Evolutionary conservation across 1,140 invertebrate species (phyloP), one percentile per base, ranked within the genome.

Genomic region (Ceratina calcarata): DNA sequence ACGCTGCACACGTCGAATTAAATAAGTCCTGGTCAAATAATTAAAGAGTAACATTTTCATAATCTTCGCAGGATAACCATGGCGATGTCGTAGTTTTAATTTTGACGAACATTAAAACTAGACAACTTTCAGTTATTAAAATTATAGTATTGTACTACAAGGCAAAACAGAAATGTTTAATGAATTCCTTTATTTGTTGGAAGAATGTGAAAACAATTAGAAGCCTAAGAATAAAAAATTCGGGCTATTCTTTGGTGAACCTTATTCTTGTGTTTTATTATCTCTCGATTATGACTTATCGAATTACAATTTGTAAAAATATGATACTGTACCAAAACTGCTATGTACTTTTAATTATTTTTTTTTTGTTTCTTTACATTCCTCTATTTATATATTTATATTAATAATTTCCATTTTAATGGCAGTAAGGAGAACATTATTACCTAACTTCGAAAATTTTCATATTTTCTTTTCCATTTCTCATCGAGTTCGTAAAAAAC

Each of bases 301-400:
- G 73, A 85, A 88, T 78, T 91, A 92, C 89, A 91, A 87, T 89
- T 91, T 92, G 89, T 91, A 92, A 91, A 92, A 91, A 92, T 92
- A 92, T 87, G 83, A 91, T 90, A 91, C 88, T 87, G 90, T 92
- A 91, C 88, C 87, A 91, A 91, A 90, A 90, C 88, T 90, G 89
- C 83, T 88, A 91, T 91, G 81, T 91, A 88, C 86, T 81, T 53
- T 82, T 61, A 75, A 65, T 51, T 62, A 24, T 61, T 65, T 64
- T 64, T 20, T 64, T 60, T 79, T 32, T 70, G 37, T 88, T 89
- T 91, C 55, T 75, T 68, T 88, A 90, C 85, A 89, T 78, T 85
- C 83, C 79, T 86, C 82, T 87, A 86, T 80, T 82, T 86, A 87
- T 89, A 89, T 83, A 88, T 83, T 86, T 87, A 85, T 87, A 86